Evolutionary conservation across 2,113 vertebrate genomes (phyloP), one percentile per base, ranked within the genome.

Genomic region (Centrocercus urophasianus): DNA sequence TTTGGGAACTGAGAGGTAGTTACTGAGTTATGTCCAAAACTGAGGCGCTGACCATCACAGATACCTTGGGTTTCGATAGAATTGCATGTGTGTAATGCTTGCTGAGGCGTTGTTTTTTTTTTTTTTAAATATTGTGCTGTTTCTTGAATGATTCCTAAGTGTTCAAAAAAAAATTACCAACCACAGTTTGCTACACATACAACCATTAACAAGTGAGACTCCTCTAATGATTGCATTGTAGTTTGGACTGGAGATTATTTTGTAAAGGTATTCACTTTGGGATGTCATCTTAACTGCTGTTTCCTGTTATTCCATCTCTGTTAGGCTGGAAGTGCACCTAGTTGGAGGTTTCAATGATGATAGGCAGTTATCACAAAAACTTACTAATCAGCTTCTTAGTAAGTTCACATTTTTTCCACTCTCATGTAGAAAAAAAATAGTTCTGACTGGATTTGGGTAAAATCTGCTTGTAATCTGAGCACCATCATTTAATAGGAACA

Each of bases 271-370:
- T 91, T 93, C 14, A 65, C 34, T 79, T 81, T 59, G 85, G 38
- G 54, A 42, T 57, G 79, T 88, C 54, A 32, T 95, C 56, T 86
- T 93, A 90, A 89, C 56, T 87, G 56, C 94, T 88, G 77, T 97
- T 96, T 95, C 95, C 86, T 95, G 73, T 92, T 63, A 59, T 91
- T 89, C 85, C 86, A 11, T 97, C 89, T 95, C 92, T 94, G 89
- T 95, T 96, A 99, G 99, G 97, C 97, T 99, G 94, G 99, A 99
- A 97, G 97, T 99, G 63, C 99, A 99, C 97, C 98, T 99, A 30
- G 97, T 99, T n/a, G 99, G 99, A 78, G 99, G 99, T 93, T 99
- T 99, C 97, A 98, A 98, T 85, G 99, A 99, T n/a, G 98, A 99
- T 36, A 97, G 98, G 87, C 98, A 98, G 88, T 98, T 98, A 83